Base-by-base conservation (phyloP, 2,888 invertebrate genomes). In the Priocnemis perturbator region DNA sequence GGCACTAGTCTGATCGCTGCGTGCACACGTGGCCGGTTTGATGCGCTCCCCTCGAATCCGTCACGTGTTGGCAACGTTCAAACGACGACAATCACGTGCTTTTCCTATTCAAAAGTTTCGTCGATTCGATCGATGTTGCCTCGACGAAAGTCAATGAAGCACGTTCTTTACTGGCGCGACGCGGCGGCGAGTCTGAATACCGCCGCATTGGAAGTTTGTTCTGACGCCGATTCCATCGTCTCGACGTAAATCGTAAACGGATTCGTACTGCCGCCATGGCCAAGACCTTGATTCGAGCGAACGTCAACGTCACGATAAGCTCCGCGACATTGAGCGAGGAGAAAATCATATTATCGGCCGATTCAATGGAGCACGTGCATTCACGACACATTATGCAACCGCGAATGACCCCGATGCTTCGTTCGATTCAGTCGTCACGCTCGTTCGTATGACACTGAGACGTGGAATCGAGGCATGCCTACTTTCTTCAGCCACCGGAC, bases 51-150 rank as follows among this genome's bases (percentile, higher is more conserved):
- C 37, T 37, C 37, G 37, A 11, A 3, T 37, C 37, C 14, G 37
- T 73, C 78, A 78, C 78, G 73, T 77, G 75, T 78, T 69, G 78
- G 68, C 72, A 63, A 56, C 64, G 60, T 9, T 64, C 23, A 50
- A 9, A 17, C 30, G 48, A 21, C 53, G 67, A 44, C 60, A 47
- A 67, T 77, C 77, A 77, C 75, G 77, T 77, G 75, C 75, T 64
- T 65, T 57, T 17, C 3, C 17, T 30, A 44, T 19, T 37, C 37
- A 37, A 37, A 37, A 37, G 11, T 37, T 48, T 23, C 45, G 68
- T 21, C 30, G 21, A 65, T 9, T 11, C 37, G 37, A 37, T 37
- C 37, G 11, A 37, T 11, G 37, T 9, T 11, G 37, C 7, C 1
- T 37, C 37, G 11, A 37, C 1, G 11, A 37, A 37, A 37, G 11